Evolutionary conservation across 2,797 vertebrate species (phyloP), one percentile per base, ranked within the genome.

Genomic region (Australoheros facetus): DNA sequence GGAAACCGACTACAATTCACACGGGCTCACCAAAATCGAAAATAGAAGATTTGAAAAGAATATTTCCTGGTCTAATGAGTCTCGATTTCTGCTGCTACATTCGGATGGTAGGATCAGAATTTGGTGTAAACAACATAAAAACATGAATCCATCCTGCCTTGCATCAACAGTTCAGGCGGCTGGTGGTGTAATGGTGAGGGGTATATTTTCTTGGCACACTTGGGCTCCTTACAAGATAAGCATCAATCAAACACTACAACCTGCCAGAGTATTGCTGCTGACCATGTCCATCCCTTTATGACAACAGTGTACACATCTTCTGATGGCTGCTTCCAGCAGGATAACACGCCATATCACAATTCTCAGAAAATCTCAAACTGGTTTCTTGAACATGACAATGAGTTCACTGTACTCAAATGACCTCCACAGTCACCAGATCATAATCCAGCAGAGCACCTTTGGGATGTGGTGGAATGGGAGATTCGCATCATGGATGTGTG

Each of bases 71-170:
- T 26, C 60, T 45, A 8, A 45, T 48, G 42, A 19, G 23, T 48
- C 62, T 12, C 5, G 0, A 66, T 66, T 66, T 66, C 39, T 73
- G 34, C 13, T 0, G 8, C 11, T 23, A 66, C 23, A 28, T 48
- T 48, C 28, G 23, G 26, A 77, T 77, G 34, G 57, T 58, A 62
- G 30, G 72, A 73, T 85, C 60, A 86, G 78, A 88, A 80, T 89
- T 80, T 87, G 74, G 56, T 17, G 28, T 81, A 73, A 81, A 87
- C n/a, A 81, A 75, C 58, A 87, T 54, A 11, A 54, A 54, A 59
- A 66, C 45, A 59, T 28, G 56, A 56, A 71, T 39, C 30, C 66
- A 54, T 59, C 30, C 21, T 37, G 12, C 56, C 14, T 28, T 32
- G 30, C 6, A 71, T 58, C 16, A 53, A 9, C 14, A 3, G 1